Base-by-base conservation (phyloP, 2,797 vertebrate species). In the Phalanger gymnotis region DNA sequence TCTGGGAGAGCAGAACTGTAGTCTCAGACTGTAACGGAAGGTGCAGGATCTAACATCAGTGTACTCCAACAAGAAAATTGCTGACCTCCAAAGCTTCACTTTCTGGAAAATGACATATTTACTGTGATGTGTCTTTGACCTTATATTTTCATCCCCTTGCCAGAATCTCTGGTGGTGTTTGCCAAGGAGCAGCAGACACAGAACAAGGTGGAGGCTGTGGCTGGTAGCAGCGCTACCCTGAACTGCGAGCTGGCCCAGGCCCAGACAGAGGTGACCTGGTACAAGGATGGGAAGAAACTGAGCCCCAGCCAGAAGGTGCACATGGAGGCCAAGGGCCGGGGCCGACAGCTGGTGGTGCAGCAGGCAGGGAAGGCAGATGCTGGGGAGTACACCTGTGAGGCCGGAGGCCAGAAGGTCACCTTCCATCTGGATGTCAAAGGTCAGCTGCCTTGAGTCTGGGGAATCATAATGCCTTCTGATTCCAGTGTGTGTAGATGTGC, bases 321-420 rank as follows among this genome's bases (percentile, higher is more conserved):
- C 52, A 34, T 98, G 27, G 99, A 99, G 90, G 97, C 98, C 2
- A 97, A 95, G 28, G 99, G 98, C 51, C 98, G 98, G 97, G 97
- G 52, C 19, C 98, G 98, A 30, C 96, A 92, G 61, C 98, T 99
- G 97, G 97, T 99, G 94, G 91, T 99, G 13, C 98, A 99, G 93
- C 98, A 98, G 61, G 95, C 98, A 90, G 99, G 99, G 94, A 98
- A 98, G 98, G 99, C 97, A 19, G 99, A 99, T 10, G 97, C 98
- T 9, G 99, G 99, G 93, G 99, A 99, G 81, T 99, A 99, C 92
- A 98, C 73, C 61, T 99, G 99, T 40, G 99, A 99, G 96, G 98
- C 98, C 31, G 98, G 98, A n/a, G 98, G 98, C 55, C 99, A 99
- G 94, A 99, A 97, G 94, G 53, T 99, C 91, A 81, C 94, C 87